Percentiles rank a stretch among this genome's conserved stretches.
These are phyloP conservation scores for Coregonus ussuriensis DNA, from an alignment of 2,797 vertebrate genomes.

Conservation along the genomic window DNA sequence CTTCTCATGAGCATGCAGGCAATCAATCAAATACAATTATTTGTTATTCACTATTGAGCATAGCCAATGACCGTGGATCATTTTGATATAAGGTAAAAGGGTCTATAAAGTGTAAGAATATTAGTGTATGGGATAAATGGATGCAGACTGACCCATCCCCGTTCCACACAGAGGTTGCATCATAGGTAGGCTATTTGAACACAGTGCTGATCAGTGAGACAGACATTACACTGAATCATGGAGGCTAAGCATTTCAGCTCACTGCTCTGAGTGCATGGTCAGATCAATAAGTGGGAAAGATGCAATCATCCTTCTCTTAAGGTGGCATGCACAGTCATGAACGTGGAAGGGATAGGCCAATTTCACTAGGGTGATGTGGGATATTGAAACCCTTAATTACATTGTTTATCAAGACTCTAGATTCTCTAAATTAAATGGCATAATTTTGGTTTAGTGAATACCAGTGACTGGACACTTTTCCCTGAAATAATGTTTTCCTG, in stretches of 20 bases:
- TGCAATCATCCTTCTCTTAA: slow-evolving; percentile 65
- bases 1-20: not conserved
- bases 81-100: no score
- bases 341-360: not conserved
- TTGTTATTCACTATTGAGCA: not conserved
- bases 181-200: slow-evolving; percentile 27
- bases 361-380: not conserved
- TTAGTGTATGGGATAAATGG: not conserved
- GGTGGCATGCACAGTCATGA: slow-evolving; percentile 57
- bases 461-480: not conserved
- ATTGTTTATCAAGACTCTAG: not conserved
- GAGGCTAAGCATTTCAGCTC: slow-evolving; percentile 57
- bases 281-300: slow-evolving; percentile 74
- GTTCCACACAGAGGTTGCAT: slow-evolving; percentile 35
- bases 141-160: not conserved
- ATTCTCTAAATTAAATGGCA: not conserved
- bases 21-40: not conserved
- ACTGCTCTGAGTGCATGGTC: slow-evolving; percentile 66
- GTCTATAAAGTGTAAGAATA: not conserved
- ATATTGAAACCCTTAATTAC: slow-evolving; percentile 5
- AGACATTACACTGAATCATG: slow-evolving; percentile 38
- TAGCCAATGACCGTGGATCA: not conserved
- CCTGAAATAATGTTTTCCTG: not conserved
- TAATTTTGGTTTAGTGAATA: slow-evolving; percentile 1
- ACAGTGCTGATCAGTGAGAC: slow-evolving; percentile 30